These are phyloP conservation scores for Oncopodura yosiiana DNA, from an alignment of 1,140 invertebrate genomes.

Conservation along the genomic window DNA sequence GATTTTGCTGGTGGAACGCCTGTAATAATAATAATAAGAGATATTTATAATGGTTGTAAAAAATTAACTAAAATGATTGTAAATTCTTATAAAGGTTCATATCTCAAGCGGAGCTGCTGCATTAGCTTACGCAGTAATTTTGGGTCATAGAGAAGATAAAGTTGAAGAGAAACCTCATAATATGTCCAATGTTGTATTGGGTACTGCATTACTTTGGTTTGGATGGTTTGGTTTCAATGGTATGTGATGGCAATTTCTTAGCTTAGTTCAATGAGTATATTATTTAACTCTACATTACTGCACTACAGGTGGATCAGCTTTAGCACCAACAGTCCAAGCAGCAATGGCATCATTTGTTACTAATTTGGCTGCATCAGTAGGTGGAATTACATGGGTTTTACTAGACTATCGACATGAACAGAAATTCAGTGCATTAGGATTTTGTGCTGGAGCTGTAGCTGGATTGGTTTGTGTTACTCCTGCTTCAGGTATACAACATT, in stretches of 20 bases:
- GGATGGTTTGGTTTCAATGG: slow-evolving; percentile 33
- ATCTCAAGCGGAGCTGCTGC: slow-evolving; percentile 26
- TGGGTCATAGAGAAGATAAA: slow-evolving; percentile 23
- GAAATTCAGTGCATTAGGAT: slow-evolving; percentile 31
- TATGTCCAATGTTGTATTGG: slow-evolving; percentile 33
- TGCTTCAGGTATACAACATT: slow-evolving; percentile 8
- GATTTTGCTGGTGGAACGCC: slow-evolving; percentile 35
- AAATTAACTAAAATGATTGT: neutral
- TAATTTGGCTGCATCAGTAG: slow-evolving; percentile 28
- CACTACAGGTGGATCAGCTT: neutral
- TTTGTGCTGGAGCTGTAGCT: slow-evolving; percentile 29
- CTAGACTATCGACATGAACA: slow-evolving; percentile 30
- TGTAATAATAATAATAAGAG: slow-evolving; percentile 4
- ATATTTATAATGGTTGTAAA: neutral
- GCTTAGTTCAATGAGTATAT: neutral
- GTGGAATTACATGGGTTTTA: slow-evolving; percentile 32
- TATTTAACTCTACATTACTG: neutral
- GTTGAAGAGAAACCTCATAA: slow-evolving; percentile 32
- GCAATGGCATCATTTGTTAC: slow-evolving; percentile 26
- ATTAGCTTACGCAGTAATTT: slow-evolving; percentile 30
- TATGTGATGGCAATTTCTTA: neutral
- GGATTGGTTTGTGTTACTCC: slow-evolving; percentile 34
- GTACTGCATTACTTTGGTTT: slow-evolving; percentile 33
- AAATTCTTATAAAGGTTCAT: neutral
- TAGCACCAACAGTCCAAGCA: slow-evolving; percentile 21